Evolutionary conservation across 2,113 vertebrate species (phyloP).

Genomic region (Protomyctophum bolini): DNA sequence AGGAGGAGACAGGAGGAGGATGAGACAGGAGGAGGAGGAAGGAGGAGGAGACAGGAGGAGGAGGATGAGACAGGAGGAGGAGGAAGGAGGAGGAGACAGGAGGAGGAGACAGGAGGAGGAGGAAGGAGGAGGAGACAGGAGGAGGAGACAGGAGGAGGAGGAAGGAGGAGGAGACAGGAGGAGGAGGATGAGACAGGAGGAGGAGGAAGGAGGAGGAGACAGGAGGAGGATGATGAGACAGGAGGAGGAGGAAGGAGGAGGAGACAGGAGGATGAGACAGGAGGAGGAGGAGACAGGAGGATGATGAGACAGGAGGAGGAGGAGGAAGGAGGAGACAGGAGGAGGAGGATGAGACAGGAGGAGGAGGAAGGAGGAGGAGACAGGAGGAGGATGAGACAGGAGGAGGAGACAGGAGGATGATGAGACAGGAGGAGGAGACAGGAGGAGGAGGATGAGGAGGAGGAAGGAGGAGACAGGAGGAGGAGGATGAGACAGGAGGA

Average conservation of each 20-base stretch:
- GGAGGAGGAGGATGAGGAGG: background rate
- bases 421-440: too few species aligned
- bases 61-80: conserved; percentile 6
- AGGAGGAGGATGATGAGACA: background rate
- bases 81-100: conserved; percentile 5
- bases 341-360: conserved; percentile 11
- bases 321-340: too few species aligned
- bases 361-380: background rate
- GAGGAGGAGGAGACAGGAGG: conserved; percentile 15
- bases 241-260: too few species aligned
- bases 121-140: background rate
- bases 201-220: background rate
- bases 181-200: background rate
- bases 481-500: background rate
- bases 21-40: too few species aligned
- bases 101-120: background rate
- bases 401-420: too few species aligned
- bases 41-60: conserved; percentile 32
- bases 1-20: too few species aligned
- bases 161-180: too few species aligned
- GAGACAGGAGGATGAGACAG: background rate
- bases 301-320: background rate
- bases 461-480: conserved; percentile 1
- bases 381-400: too few species aligned
- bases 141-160: conserved; percentile 4